These are phyloP conservation scores for Timandra comae DNA, from an alignment of 2,888 invertebrate genomes.

Conservation along the genomic window DNA sequence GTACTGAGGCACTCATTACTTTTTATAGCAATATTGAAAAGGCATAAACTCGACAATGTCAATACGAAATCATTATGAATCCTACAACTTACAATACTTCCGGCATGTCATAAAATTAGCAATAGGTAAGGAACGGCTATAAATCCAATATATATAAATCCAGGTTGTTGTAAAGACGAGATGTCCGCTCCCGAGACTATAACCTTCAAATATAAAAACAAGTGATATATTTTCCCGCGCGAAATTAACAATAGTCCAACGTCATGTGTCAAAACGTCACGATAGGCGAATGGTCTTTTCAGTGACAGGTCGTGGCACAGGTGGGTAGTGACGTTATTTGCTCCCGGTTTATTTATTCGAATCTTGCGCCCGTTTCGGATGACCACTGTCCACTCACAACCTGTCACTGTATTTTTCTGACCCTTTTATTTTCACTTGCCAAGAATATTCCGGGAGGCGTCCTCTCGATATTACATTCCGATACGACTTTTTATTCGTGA, in stretches of 20 bases:
- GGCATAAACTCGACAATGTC: constrained; percentile 31
- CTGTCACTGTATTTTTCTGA: constrained; percentile 71
- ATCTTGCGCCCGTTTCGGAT: constrained; percentile 58
- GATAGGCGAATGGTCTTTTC: constrained; percentile 49
- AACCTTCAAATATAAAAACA: constrained; percentile 4
- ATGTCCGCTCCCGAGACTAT: constrained; percentile 11
- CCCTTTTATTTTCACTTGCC: constrained; percentile 74
- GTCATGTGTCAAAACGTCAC: constrained; percentile 52
- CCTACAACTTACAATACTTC: constrained; percentile 32
- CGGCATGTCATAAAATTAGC: constrained; percentile 28
- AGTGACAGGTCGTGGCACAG: constrained; percentile 43
- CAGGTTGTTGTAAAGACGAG: constrained; percentile 16
- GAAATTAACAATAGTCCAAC: constrained; percentile 43
- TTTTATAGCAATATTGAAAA: constrained; percentile 35
- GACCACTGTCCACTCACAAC: constrained; percentile 70
- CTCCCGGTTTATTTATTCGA: constrained; percentile 68
- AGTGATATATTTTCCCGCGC: constrained; percentile 12
- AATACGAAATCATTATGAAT: constrained; percentile 30
- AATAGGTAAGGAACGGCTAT: constrained; percentile 18
- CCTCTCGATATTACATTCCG: constrained; percentile 72
- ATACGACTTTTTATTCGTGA: constrained; percentile 74
- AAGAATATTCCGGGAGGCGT: constrained; percentile 66
- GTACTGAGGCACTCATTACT: constrained; percentile 28
- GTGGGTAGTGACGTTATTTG: constrained; percentile 62
- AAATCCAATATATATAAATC: constrained; percentile 14